A percentile compares a stretch with the other conserved stretches of the same genome.
phyloP scores from a whole-genome alignment of 1,140 invertebrate genomes.

The Scaptomyza graminum region DNA sequence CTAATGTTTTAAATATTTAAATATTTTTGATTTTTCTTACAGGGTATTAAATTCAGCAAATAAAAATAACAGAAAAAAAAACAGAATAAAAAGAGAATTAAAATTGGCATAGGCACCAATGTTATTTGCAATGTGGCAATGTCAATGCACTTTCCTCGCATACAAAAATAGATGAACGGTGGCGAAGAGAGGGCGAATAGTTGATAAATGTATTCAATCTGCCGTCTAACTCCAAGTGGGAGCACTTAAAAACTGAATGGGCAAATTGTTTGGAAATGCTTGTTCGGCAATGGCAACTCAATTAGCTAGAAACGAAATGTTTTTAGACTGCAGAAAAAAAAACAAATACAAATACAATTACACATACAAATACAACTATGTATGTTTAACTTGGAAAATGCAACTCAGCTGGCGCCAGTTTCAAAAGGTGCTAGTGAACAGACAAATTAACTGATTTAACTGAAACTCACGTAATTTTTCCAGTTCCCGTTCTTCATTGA shows the following conservation, averaged over 20 bases:
- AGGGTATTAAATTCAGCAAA: constrained; percentile 26
- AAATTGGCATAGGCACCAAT: constrained; percentile 73
- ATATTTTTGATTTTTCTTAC: background rate
- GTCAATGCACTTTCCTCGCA: constrained; percentile 72
- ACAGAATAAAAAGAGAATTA: constrained; percentile 56
- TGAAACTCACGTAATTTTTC: background rate
- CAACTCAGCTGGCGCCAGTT: constrained; percentile 2
- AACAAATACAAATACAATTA: background rate
- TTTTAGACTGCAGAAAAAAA: background rate
- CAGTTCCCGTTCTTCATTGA: background rate
- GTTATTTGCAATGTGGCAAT: constrained; percentile 72
- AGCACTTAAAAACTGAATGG: constrained; percentile 37
- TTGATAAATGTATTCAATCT: constrained; percentile 28
- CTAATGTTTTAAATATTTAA: constrained; percentile 1
- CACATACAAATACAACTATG: background rate
- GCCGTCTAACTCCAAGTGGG: constrained; percentile 8
- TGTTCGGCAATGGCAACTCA: constrained; percentile 25
- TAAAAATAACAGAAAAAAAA: constrained; percentile 17
- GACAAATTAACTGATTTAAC: background rate
- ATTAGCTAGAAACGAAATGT: constrained; percentile 27
- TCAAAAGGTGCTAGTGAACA: background rate
- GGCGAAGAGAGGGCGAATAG: background rate
- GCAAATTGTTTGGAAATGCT: constrained; percentile 31
- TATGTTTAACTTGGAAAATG: background rate
- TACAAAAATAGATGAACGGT: constrained; percentile 36